Base-by-base conservation (phyloP, 2,797 vertebrate genomes). In the Melanotaenia boesemani region DNA sequence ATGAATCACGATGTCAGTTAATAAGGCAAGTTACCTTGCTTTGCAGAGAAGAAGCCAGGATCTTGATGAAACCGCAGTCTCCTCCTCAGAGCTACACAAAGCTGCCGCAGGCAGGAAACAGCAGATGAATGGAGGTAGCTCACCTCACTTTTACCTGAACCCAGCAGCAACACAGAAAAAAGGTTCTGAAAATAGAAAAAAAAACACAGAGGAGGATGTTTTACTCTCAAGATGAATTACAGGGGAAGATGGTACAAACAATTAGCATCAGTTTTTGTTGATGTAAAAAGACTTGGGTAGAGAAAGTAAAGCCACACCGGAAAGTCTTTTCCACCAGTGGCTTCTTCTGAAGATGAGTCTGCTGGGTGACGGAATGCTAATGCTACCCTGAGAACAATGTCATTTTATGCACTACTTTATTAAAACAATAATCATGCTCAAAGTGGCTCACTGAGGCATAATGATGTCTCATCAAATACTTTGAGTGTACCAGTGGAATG, bases 1-100 rank as follows among this genome's bases (percentile, higher is more conserved):
- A 28, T 18, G 46, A 63, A 65, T 34, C 30, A 76, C 61, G 71
- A 67, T 15, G 26, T 13, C 22, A 15, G 2, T 55, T 63, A 32
- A 67, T 77, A 34, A 63, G 34, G 22, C 26, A 20, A 4, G 56
- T 62, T 88, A 97, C 98, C 95, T 92, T 97, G 96, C 86, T 96
- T 98, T 74, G 89, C 92, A 15, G 95, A 97, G 92, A 92, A 94
- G 92, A 99, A 98, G 76, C 94, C 93, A 44, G 98, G 97, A 93
- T 99, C 97, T 82, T 95, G 96, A 89, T 97, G 94, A 91, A 98
- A 98, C 85, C 95, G 96, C 55, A 99, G 96, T 61, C 97, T 94
- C 61, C 88, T 95, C 81, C 93, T 95, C 70, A 99, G 88, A 28
- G 91, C 95, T 13, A 76, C 72, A 67, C 97, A 98, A 67, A 99